Evolutionary conservation across 2,888 invertebrate species (phyloP).

Genomic region (Oscheius sp.): DNA sequence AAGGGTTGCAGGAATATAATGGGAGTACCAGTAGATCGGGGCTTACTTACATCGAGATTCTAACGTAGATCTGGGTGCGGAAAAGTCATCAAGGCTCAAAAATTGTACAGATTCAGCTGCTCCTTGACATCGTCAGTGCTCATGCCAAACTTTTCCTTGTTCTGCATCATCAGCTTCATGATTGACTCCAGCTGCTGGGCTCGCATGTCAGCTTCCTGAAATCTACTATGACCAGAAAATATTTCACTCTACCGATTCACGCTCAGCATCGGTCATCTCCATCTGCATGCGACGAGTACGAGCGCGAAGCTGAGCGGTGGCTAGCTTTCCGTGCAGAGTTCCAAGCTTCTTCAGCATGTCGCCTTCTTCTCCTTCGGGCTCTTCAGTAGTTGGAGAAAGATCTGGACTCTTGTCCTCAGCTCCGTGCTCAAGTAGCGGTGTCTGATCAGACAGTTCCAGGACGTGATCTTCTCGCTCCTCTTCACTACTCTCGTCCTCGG

Average conservation of each 20-base stretch:
- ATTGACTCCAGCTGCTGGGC: constrained; percentile 66
- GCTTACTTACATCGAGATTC: too few relatives aligned
- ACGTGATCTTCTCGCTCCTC: constrained; percentile 6
- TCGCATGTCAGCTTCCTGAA: constrained; percentile 62
- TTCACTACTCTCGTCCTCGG: constrained; percentile 5
- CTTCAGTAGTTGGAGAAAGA: neutral
- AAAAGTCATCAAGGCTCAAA: constrained; percentile 34
- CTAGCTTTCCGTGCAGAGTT: constrained; percentile 69
- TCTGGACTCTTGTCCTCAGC: neutral
- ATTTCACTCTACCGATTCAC: constrained; percentile 51
- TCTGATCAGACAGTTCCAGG: neutral
- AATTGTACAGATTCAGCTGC: constrained; percentile 68
- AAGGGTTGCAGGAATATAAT: too few relatives aligned
- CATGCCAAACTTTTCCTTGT: constrained; percentile 69
- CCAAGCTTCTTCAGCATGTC: constrained; percentile 47
- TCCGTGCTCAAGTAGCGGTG: neutral
- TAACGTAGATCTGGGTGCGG: too few relatives aligned
- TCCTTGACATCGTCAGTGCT: constrained; percentile 62
- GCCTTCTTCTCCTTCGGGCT: neutral
- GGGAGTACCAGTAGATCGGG: too few relatives aligned
- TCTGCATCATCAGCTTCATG: constrained; percentile 66
- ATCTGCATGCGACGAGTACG: constrained; percentile 59
- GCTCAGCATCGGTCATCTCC: constrained; percentile 64
- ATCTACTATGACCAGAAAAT: neutral
- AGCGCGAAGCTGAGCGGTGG: constrained; percentile 66